Conservation (phyloP, 2,888 invertebrate genomes). For the Drosophila mulleri region DNA sequence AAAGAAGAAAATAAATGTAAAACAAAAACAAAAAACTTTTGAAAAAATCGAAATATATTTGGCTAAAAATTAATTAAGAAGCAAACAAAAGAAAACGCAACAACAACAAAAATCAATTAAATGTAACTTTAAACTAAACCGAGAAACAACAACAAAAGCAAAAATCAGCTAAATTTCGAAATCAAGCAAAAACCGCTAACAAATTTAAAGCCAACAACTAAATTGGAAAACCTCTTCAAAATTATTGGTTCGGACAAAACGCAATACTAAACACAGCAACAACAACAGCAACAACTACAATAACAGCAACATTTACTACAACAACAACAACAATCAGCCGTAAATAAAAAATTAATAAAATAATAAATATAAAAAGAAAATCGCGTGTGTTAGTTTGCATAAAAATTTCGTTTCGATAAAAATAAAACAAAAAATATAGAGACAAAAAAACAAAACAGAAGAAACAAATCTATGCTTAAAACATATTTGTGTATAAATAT, state of each 20-base stretch:
- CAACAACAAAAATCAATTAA: slow-evolving; percentile 50
- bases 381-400: slow-evolving; percentile 83
- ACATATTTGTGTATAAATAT: slow-evolving; percentile 43
- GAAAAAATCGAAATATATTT: slow-evolving; percentile 1
- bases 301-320: slow-evolving; percentile 44
- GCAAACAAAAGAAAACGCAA: neutral
- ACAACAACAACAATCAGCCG: slow-evolving; percentile 53
- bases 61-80: slow-evolving; percentile 6
- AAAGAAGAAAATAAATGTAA: neutral
- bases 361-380: slow-evolving; percentile 50
- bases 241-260: slow-evolving; percentile 85
- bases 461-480: slow-evolving; percentile 42
- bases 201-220: slow-evolving; percentile 82
- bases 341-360: neutral
- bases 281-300: slow-evolving; percentile 58
- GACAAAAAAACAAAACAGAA: slow-evolving; percentile 41
- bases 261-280: slow-evolving; percentile 81
- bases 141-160: slow-evolving; percentile 43
- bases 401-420: slow-evolving; percentile 85
- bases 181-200: slow-evolving; percentile 65
- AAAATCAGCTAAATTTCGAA: slow-evolving; percentile 55
- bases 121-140: slow-evolving; percentile 60
- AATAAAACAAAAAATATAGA: slow-evolving; percentile 49
- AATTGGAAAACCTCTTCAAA: slow-evolving; percentile 84
- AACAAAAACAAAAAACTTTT: neutral